Evolutionary conservation across 2,888 invertebrate genomes (phyloP), one percentile per base, ranked within the genome.

Genomic region (Escarpia spicata): DNA sequence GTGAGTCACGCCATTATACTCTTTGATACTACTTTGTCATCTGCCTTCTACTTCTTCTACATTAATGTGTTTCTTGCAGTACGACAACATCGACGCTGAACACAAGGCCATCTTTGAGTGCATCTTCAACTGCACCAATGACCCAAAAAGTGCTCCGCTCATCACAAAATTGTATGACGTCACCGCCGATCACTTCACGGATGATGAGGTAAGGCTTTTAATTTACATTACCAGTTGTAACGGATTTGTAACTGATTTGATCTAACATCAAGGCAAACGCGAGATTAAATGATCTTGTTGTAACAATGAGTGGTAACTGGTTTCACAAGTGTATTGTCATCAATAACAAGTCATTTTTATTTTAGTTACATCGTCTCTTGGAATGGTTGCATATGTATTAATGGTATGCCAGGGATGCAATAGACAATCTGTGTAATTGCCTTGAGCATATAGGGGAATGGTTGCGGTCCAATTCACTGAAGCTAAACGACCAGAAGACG

Each of bases 61-160:
- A 52, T 9, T 1, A 1, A 37, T 0, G 37, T 52, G 75, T 19
- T 75, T 75, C 26, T 90, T 91, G 37, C 43, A 93, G 93, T 93
- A 93, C 75, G 93, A 92, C 43, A 43, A 44, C 15, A 44, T 93
- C n/a, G 93, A 93, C 43, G 92, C 92, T 4, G 92, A 93, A n/a
- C 93, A 93, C 92, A 93, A 92, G 92, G 92, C 91, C 58, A 92
- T 93, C 43, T 93, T 93, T 91, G 92, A 92, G 91, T 92, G 92
- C 31, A 92, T 93, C 43, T 93, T 93, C 92, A 91, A 92, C 89
- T n/a, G 93, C 10, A 43, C 89, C 90, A 92, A 92, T 26, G 60
- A 92, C 43, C 92, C 90, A 15, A 92, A 43, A 31, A 92, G 91
- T 89, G 90, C 58, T 15, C 90, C 58, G 19, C 92, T 58, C 44